Evolutionary conservation across 2,797 vertebrate species (phyloP), one percentile per base, ranked within the genome.

Genomic region (Anabas testudineus): DNA sequence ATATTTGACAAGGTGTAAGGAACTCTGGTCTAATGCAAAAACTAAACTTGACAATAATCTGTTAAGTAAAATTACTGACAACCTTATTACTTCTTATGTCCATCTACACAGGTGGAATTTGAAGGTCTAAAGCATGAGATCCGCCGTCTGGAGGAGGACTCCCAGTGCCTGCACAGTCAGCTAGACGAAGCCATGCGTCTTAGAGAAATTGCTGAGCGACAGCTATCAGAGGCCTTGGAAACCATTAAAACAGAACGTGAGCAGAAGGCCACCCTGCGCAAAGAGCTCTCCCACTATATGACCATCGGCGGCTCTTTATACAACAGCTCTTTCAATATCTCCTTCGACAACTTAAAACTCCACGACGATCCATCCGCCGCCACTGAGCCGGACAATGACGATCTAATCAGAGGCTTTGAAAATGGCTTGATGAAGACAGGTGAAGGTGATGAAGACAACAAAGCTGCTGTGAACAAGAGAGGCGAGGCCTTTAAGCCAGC

Each of bases 91-190:
- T 37, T 18, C 61, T 59, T 74, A 21, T 77, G 26, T 59, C 5
- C 14, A 41, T 30, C 45, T 78, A 26, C 60, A 22, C 79, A 99
- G 98, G 98, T 99, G 85, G 98, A 99, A 86, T 99, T 97, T 51
- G 98, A 99, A 92, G 96, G 97, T 66, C 93, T 99, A 32, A 99
- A 99, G 76, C 97, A 99, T 62, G 98, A 99, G 92, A 97, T 98
- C 90, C 95, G 97, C 64, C 95, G 97, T 26, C 91, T 99, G 12
- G 98, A 99, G 81, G 98, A 99, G 65, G 97, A 99, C 79, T 94
- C 95, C 0, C 96, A 99, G 89, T 97, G 96, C 81, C 94, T 96
- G 4, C 96, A 99, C 81, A 96, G 96, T 89, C 98, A 99, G 82
- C 90, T 97, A 72, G 98, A 99, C 76, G 97, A 98, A 10, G 96